phyloP scores from a whole-genome alignment of 2,888 invertebrate species.

The Neoscelio sp. region DNA sequence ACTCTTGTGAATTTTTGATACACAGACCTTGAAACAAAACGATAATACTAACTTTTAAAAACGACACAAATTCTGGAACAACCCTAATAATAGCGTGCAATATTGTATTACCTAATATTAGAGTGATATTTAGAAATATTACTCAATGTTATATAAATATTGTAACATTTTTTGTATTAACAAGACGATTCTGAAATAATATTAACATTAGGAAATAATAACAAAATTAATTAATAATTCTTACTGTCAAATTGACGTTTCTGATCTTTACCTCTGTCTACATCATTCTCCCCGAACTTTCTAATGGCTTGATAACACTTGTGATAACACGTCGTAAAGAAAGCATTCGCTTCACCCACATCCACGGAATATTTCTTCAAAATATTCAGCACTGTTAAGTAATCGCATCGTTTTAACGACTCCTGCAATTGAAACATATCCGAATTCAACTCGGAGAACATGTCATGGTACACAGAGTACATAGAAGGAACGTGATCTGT shows the following conservation, averaged over 20 bases:
- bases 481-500: not conserved
- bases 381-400: constrained; percentile 8
- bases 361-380: constrained; percentile 33
- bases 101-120: too few species aligned
- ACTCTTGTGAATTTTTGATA: constrained; percentile 33
- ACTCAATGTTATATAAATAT: not conserved
- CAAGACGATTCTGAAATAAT: too few species aligned
- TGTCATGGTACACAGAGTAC: constrained; percentile 26
- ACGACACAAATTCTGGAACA: too few species aligned
- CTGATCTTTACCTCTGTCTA: constrained; percentile 24
- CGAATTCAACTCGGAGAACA: constrained; percentile 21
- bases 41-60: too few species aligned
- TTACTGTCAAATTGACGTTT: too few species aligned
- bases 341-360: not conserved
- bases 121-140: too few species aligned
- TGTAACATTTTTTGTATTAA: not conserved
- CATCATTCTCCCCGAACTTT: not conserved
- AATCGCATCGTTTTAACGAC: constrained; percentile 7
- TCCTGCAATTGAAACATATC: constrained; percentile 15
- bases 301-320: constrained; percentile 19
- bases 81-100: too few species aligned
- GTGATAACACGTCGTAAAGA: constrained; percentile 8
- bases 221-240: too few species aligned
- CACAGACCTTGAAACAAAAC: constrained; percentile 5
- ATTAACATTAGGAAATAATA: not conserved